These are phyloP conservation scores for Eleginops maclovinus DNA, from an alignment of 2,113 vertebrate species.

Conservation along the genomic window DNA sequence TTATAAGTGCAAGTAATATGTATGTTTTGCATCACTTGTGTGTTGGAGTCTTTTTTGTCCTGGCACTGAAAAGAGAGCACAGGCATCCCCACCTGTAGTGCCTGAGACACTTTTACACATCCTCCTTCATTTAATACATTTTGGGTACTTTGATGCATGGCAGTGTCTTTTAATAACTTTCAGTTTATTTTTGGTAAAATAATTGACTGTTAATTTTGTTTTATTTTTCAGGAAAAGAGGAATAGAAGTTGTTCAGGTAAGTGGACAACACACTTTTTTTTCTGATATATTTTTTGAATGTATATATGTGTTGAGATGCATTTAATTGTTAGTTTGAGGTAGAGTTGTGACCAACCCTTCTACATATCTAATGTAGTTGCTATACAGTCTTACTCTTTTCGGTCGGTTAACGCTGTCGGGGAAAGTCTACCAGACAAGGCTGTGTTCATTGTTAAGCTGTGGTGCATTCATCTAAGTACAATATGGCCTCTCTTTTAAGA, in stretches of 20 bases:
- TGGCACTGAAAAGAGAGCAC: neutral
- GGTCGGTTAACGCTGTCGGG: slow-evolving; percentile 26
- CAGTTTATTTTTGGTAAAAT: slow-evolving; percentile 3
- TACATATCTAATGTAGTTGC: slow-evolving; percentile 9
- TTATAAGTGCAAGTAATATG: neutral
- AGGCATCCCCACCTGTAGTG: neutral
- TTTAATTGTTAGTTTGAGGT: neutral
- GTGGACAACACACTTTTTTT: slow-evolving; percentile 54
- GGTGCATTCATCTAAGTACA: slow-evolving; percentile 8
- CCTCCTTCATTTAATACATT: neutral
- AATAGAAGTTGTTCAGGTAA: slow-evolving; percentile 97
- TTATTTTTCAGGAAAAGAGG: slow-evolving; percentile 92
- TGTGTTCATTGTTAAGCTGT: slow-evolving; percentile 15
- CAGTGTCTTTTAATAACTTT: slow-evolving; percentile 1
- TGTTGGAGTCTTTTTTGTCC: too few relatives aligned
- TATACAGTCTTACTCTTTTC: slow-evolving; percentile 31
- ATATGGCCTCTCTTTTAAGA: slow-evolving; percentile 1
- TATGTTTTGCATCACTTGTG: neutral
- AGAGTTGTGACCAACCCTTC: slow-evolving; percentile 5
- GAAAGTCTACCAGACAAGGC: slow-evolving; percentile 3
- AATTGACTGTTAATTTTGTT: slow-evolving; percentile 53
- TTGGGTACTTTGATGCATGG: neutral
- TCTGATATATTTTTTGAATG: neutral
- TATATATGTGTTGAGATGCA: too few relatives aligned
- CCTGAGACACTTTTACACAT: neutral